phyloP scores from a whole-genome alignment of 2,113 vertebrate genomes.

The Pterocles orientalis region DNA sequence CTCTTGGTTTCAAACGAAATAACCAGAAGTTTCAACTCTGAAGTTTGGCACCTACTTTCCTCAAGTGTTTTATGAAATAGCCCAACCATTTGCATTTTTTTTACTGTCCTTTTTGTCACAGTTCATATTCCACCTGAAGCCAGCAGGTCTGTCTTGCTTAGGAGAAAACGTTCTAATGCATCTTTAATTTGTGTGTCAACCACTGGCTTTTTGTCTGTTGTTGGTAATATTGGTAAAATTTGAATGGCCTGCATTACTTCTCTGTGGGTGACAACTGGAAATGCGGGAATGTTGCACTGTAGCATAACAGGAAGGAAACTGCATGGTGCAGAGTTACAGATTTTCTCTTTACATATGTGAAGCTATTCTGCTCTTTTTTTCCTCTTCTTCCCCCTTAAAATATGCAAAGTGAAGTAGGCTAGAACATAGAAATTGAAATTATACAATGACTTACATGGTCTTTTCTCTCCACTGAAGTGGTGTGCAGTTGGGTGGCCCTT shows the following conservation, averaged over 20 bases:
- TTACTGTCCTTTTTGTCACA: neutral
- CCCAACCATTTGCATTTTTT: neutral
- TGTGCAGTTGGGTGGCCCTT: neutral
- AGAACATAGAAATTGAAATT: neutral
- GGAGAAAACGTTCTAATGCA: neutral
- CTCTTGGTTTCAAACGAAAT: neutral
- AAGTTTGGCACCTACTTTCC: neutral
- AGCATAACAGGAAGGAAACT: neutral
- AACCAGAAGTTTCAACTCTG: neutral
- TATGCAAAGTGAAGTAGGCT: neutral
- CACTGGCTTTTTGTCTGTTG: neutral
- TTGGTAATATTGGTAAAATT: neutral
- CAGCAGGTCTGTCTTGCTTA: neutral
- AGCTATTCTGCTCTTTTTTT: neutral
- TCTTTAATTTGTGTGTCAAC: neutral
- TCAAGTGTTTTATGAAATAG: neutral
- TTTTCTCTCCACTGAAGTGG: neutral
- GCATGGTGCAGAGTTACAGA: neutral
- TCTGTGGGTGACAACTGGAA: neutral
- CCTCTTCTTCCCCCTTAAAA: neutral
- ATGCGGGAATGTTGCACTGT: fast-evolving
- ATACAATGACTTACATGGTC: neutral
- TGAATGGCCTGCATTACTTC: neutral
- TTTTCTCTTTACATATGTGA: neutral
- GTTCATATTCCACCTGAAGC: neutral